Percentiles rank a stretch among this genome's conserved stretches.
These are phyloP conservation scores for Tetraodon nigroviridis DNA, from an alignment of 2,113 vertebrate species.

Conservation along the genomic window DNA sequence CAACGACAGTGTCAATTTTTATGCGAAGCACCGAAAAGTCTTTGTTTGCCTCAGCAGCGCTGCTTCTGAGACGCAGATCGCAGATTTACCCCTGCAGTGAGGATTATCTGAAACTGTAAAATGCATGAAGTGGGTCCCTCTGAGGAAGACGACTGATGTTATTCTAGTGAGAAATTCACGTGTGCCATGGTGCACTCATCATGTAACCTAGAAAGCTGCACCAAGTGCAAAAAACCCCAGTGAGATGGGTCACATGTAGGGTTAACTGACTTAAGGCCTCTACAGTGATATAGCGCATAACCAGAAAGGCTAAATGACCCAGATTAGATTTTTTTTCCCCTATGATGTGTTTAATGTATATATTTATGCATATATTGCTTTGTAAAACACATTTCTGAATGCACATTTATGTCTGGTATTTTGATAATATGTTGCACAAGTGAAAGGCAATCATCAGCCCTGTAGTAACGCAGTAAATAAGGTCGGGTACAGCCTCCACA, in stretches of 20 bases:
- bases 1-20: not conserved
- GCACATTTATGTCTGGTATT: constrained; percentile 18
- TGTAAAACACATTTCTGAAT: constrained; percentile 11
- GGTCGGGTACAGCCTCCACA: constrained; percentile 11
- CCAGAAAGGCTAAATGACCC: constrained; percentile 28
- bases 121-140: constrained; percentile 9
- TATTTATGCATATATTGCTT: no score
- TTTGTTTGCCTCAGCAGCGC: not conserved
- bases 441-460: constrained; percentile 7
- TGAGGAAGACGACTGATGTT: constrained; percentile 1
- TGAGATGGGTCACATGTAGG: constrained; percentile 10
- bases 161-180: constrained; percentile 21
- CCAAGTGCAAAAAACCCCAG: not conserved
- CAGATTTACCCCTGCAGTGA: constrained; percentile 6
- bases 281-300: constrained; percentile 10
- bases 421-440: not conserved
- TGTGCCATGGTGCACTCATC: not conserved
- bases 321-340: constrained; percentile 21
- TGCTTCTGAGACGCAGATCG: not conserved
- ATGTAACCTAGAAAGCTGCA: constrained; percentile 10
- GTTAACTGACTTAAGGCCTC: constrained; percentile 18
- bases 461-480: constrained; percentile 5
- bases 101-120: constrained; percentile 4
- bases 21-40: not conserved
- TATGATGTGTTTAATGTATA: constrained; percentile 34